These are phyloP conservation scores for Grus americana DNA, from an alignment of 2,113 vertebrate species.

Conservation along the genomic window DNA sequence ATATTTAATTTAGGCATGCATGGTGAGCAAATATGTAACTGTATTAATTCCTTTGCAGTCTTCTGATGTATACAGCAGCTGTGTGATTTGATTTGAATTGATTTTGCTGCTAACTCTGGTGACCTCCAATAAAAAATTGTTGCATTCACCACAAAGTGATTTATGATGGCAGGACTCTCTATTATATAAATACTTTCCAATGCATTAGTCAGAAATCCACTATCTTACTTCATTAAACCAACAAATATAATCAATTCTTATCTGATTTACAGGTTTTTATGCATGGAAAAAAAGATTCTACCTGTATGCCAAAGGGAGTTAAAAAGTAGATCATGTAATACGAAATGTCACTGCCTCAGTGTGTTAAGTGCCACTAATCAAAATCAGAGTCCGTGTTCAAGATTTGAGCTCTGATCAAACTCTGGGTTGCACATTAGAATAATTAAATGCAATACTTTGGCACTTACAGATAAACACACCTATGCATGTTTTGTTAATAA, in stretches of 20 bases:
- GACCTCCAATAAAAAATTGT: conserved; percentile 55
- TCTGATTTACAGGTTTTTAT: conserved; percentile 3
- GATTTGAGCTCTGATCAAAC: neutral
- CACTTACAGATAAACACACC: neutral
- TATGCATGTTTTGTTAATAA: neutral
- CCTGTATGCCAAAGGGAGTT: conserved; percentile 32
- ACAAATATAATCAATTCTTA: conserved; percentile 66
- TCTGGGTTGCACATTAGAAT: neutral
- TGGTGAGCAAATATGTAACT: neutral
- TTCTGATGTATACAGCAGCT: conserved; percentile 12
- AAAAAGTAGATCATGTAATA: conserved; percentile 5
- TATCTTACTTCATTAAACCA: conserved; percentile 66
- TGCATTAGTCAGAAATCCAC: conserved; percentile 58
- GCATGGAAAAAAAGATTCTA: conserved; percentile 13
- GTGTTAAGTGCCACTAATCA: conserved; percentile 11
- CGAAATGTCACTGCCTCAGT: neutral
- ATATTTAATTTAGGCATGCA: conserved; percentile 21
- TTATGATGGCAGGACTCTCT: conserved; percentile 33
- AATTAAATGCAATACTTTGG: neutral
- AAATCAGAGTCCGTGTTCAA: neutral
- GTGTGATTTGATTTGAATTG: conserved; percentile 57
- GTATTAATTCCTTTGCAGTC: conserved; percentile 27
- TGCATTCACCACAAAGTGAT: conserved; percentile 41
- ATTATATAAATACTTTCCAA: conserved; percentile 50
- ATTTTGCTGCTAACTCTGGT: conserved; percentile 51